Evolutionary conservation across 2,113 vertebrate species (phyloP), one percentile per base, ranked within the genome.

Genomic region (Hippopotamus amphibius): DNA sequence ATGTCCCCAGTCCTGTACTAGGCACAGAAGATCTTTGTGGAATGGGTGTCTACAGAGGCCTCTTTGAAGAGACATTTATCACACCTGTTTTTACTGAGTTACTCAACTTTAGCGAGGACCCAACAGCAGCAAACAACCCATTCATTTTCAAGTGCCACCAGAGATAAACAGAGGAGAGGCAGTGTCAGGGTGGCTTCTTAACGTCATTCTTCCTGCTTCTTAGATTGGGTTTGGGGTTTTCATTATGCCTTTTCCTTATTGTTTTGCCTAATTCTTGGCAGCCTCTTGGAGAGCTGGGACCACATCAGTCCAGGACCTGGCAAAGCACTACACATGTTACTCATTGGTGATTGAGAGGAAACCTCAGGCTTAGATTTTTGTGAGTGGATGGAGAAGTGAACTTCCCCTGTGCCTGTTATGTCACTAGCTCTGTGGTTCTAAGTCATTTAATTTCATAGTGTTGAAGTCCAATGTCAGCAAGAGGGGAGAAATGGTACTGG

Each of bases 41-140:
- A 85, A 80, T 65, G 37, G n/a, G 17, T 69, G 59, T 81, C 55
- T 13, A 26, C 15, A 68, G 53, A 26, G 7, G 37, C 30, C 28
- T 92, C 65, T 90, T 0, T 89, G n/a, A 90, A 91, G 41, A 81
- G 65, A 74, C 77, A 89, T 48, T 37, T 90, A 66, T 46, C 50
- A 84, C 28, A 74, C 43, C 11, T 69, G 4, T 48, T 81, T 96
- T 95, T 82, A 88, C 65, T 79, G 55, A 94, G 61, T 94, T 66
- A 89, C 6, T 92, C 33, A 89, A 12, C 41, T 43, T 82, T 77
- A 57, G 46, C 50, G 72, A 82, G 81, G 89, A 63, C 15, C 24
- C 43, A 72, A 11, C 33, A 92, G 55, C 55, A 90, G 48, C 57
- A 41, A 37, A 74, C 61, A 76, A 74, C 74, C 55, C 24, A n/a